Base-by-base conservation (phyloP, 1,140 invertebrate species). In the Nymphalis io region DNA sequence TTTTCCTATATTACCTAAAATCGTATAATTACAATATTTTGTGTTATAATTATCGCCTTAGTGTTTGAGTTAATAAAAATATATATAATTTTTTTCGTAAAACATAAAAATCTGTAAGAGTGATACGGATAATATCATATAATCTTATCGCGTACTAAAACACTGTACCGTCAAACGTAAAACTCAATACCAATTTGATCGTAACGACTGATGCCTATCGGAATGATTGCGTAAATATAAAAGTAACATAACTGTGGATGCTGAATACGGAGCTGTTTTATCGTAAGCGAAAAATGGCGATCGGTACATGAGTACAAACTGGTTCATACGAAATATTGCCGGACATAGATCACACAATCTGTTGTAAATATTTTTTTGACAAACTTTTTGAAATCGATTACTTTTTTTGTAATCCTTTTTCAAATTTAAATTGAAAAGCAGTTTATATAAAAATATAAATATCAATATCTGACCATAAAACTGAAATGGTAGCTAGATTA, bases 151-250 rank as follows among this genome's bases (percentile, higher is more conserved):
- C 51, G 60, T n/a, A 73, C 58, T 78, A 75, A 78, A 78, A 73
- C 59, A 33, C 59, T 40, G 55, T 59, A 63, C 44, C 60, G 46
- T 59, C 42, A 64, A 79, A 70, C 69, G 60, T 76, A 76, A 74
- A 73, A 71, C 55, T 57, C 27, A 64, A 68, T 70, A 53, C 71
- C 73, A 42, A 55, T 70, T 23, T 46, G 67, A 69, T 73, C 68
- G 73, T 75, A 75, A 77, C 66, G 58, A 38, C 48, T 42, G 59
- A 70, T 76, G 33, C 51, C 60, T 70, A 74, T 74, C 74, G 62
- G 33, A 66, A 69, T 73, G 70, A 75, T 74, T 74, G 70, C 60
- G 48, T 64, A 62, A 71, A 73, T 70, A 74, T 75, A 79, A 79
- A 79, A 76, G 69, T 65, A 42, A 23, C 68, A 40, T 74, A 57